phyloP scores from a whole-genome alignment of 2,888 invertebrate species.

The Gandaritis pyraliata region DNA sequence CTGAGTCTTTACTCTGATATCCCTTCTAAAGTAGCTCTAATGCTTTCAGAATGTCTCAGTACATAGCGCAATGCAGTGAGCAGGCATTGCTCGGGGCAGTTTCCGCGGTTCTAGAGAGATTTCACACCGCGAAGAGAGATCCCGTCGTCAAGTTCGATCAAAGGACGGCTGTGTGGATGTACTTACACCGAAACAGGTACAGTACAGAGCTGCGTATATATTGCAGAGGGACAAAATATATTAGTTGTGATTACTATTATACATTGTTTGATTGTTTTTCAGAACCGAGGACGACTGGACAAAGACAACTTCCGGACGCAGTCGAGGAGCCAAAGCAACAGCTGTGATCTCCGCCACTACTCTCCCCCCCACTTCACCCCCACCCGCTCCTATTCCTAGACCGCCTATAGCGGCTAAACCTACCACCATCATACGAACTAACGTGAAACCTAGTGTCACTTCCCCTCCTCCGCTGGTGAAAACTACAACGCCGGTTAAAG shows the following conservation, averaged over 20 bases:
- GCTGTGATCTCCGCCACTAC: conserved; percentile 35
- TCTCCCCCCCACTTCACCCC: conserved; percentile 38
- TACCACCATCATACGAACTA: neutral
- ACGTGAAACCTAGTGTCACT: conserved; percentile 6
- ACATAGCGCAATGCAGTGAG: conserved; percentile 83
- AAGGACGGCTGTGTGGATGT: conserved; percentile 97
- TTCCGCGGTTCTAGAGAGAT: conserved; percentile 94
- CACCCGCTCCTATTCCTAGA: conserved; percentile 26
- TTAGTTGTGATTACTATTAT: no score
- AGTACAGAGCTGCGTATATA: neutral
- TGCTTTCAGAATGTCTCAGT: conserved; percentile 85
- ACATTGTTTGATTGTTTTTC: conserved; percentile 9
- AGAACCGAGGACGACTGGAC: conserved; percentile 77
- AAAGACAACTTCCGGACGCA: conserved; percentile 59
- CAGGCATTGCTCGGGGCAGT: conserved; percentile 92
- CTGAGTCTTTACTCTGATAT: no score
- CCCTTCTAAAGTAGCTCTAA: no score
- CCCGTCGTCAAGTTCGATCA: conserved; percentile 97
- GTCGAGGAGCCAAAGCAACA: conserved; percentile 60
- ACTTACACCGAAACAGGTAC: conserved; percentile 90
- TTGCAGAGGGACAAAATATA: no score
- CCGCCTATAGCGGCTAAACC: conserved; percentile 21
- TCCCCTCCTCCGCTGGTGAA: conserved; percentile 24
- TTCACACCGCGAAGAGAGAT: conserved; percentile 92
- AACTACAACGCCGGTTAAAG: conserved; percentile 4